Conservation (phyloP, 2,797 vertebrate species). For the Enteromius viviparus region DNA sequence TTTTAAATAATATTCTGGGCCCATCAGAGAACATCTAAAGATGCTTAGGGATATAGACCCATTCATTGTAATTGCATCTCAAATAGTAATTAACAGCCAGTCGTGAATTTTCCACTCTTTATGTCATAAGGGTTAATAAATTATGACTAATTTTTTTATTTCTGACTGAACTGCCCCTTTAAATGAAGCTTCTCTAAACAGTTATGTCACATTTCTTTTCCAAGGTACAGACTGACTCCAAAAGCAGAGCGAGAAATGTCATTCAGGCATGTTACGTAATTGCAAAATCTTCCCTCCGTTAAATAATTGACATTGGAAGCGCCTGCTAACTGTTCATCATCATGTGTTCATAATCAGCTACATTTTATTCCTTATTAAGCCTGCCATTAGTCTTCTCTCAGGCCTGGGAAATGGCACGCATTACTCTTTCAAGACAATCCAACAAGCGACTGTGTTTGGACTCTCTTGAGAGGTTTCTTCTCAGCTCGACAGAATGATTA, state of each 20-base stretch:
- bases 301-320: slow-evolving; percentile 48
- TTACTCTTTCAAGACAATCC: slow-evolving; percentile 32
- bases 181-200: slow-evolving; percentile 33
- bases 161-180: slow-evolving; percentile 5
- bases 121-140: not conserved
- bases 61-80: not conserved
- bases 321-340: slow-evolving; percentile 10
- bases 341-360: slow-evolving; percentile 26
- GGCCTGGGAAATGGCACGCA: slow-evolving; percentile 50
- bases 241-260: slow-evolving; percentile 21
- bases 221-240: slow-evolving; percentile 42
- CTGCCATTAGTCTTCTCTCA: not conserved
- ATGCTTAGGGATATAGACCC: not conserved
- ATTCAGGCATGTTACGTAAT: slow-evolving; percentile 52
- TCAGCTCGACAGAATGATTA: slow-evolving; percentile 25
- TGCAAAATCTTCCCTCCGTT: slow-evolving; percentile 35
- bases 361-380: slow-evolving; percentile 39
- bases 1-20: not conserved
- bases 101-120: not conserved
- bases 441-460: slow-evolving; percentile 15
- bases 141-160: not conserved
- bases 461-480: not conserved
- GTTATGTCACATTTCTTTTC: slow-evolving; percentile 7
- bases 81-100: not conserved
- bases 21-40: not conserved